Percentiles rank a stretch among this genome's conserved stretches.
These are phyloP conservation scores for Pocillopora verrucosa DNA, from an alignment of 64 coral and sea anemone species.

Conservation along the genomic window DNA sequence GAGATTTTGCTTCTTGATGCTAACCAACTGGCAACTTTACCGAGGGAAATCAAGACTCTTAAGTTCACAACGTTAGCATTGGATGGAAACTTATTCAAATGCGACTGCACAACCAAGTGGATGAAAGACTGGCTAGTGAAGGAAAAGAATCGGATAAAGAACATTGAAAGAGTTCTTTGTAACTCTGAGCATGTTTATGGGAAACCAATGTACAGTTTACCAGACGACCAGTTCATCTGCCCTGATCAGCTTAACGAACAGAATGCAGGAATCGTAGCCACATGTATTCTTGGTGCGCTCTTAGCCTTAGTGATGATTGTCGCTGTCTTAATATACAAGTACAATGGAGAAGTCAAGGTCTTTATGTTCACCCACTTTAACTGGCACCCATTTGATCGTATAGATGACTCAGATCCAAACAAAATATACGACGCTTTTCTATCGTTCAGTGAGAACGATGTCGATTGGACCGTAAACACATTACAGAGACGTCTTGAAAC, in stretches of 20 bases:
- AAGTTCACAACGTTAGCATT: conserved; percentile 41
- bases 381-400: conserved; percentile 68
- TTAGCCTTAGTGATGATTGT: neutral
- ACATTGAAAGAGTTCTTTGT: conserved; percentile 41
- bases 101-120: conserved; percentile 63
- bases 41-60: conserved; percentile 27
- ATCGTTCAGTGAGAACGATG: conserved; percentile 52
- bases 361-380: conserved; percentile 43
- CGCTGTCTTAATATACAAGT: conserved; percentile 12
- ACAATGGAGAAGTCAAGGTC: conserved; percentile 54
- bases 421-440: conserved; percentile 79
- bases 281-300: conserved; percentile 2
- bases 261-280: neutral
- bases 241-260: neutral
- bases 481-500: conserved; percentile 39
- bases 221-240: conserved; percentile 47
- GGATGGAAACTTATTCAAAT: conserved; percentile 45
- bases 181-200: conserved; percentile 25
- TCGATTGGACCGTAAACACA: conserved; percentile 41
- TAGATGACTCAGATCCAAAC: conserved; percentile 53
- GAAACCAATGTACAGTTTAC: conserved; percentile 23
- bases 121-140: conserved; percentile 60
- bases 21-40: conserved; percentile 52
- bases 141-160: neutral
- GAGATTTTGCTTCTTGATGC: conserved; percentile 33